These are phyloP conservation scores for Venustaconcha ellipsiformis DNA, from an alignment of 1,140 invertebrate species.

Conservation along the genomic window DNA sequence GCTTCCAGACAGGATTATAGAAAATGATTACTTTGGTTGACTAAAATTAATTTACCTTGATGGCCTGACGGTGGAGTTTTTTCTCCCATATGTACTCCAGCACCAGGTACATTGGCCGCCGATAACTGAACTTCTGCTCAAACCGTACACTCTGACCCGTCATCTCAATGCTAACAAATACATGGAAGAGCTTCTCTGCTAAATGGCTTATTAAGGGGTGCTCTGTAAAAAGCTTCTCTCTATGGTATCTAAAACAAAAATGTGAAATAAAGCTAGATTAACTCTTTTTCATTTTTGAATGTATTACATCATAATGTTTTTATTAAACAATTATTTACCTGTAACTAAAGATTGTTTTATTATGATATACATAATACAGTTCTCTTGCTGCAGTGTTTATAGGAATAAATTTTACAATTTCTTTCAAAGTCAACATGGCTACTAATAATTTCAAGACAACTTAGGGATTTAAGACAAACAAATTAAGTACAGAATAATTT, in stretches of 20 bases:
- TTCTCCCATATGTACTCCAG: constrained; percentile 92
- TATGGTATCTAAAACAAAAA: constrained; percentile 70
- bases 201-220: constrained; percentile 82
- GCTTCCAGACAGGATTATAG: too few relatives aligned
- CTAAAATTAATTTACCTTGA: constrained; percentile 73
- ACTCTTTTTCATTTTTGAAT: background rate
- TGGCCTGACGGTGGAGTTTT: constrained; percentile 72
- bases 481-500: too few relatives aligned
- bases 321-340: background rate
- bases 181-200: constrained; percentile 82
- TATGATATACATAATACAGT: background rate
- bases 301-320: background rate
- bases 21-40: too few relatives aligned
- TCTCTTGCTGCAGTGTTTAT: background rate
- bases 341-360: background rate
- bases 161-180: constrained; percentile 98
- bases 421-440: constrained; percentile 1
- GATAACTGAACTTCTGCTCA: constrained; percentile 97
- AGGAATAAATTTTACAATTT: background rate
- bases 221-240: constrained; percentile 82
- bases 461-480: background rate
- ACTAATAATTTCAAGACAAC: background rate
- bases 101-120: constrained; percentile 93
- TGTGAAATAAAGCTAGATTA: background rate
- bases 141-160: constrained; percentile 95